phyloP scores from a whole-genome alignment of 2,888 invertebrate genomes.

The Caenorhabditis sinica region DNA sequence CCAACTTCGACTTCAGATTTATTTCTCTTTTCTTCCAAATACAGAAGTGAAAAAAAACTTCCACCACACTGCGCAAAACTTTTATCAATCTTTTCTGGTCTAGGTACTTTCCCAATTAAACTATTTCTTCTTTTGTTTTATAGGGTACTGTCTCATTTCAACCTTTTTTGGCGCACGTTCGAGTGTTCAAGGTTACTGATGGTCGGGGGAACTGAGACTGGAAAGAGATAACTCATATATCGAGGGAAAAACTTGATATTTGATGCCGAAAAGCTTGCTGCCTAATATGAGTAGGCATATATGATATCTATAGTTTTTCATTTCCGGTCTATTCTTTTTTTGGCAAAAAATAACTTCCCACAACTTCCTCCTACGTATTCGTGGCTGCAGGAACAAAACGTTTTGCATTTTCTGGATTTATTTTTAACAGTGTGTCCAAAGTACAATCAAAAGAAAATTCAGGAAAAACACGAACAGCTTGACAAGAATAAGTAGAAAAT shows the following conservation, averaged over 20 bases:
- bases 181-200: conserved; percentile 30
- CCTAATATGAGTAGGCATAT: neutral
- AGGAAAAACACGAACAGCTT: too few species aligned
- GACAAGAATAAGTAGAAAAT: neutral
- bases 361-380: neutral
- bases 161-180: conserved; percentile 27
- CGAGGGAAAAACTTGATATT: conserved; percentile 12
- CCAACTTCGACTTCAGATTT: too few species aligned
- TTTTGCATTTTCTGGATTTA: neutral
- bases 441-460: neutral
- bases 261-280: neutral
- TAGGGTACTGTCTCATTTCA: conserved; percentile 25
- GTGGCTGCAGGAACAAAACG: neutral
- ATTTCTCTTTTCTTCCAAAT: neutral
- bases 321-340: too few species aligned
- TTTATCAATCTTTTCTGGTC: neutral
- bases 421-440: neutral
- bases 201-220: neutral
- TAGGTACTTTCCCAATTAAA: conserved; percentile 17
- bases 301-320: neutral
- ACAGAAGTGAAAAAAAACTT: neutral
- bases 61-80: conserved; percentile 1
- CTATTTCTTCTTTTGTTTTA: conserved; percentile 6
- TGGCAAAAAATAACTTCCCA: too few species aligned
- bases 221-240: conserved; percentile 8